These are phyloP conservation scores for Carcharodon carcharias DNA, from an alignment of 2,797 vertebrate genomes.

Conservation along the genomic window DNA sequence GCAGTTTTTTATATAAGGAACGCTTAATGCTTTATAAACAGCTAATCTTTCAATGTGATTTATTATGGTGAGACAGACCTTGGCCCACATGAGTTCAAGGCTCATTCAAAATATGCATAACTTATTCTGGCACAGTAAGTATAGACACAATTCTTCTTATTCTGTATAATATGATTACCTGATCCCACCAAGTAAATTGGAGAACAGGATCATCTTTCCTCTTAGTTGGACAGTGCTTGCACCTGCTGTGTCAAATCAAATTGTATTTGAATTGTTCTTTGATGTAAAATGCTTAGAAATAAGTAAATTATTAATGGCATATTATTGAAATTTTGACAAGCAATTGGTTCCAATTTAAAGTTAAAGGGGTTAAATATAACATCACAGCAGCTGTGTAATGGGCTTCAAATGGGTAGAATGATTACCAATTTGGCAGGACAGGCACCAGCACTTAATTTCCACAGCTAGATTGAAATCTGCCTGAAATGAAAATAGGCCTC, in stretches of 20 bases:
- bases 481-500: not conserved
- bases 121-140: not conserved
- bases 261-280: not conserved
- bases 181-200: not conserved
- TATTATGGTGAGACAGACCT: not conserved
- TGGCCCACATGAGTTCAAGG: not conserved
- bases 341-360: constrained; percentile 11
- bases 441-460: not conserved
- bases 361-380: not conserved
- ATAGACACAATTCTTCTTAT: not conserved
- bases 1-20: not conserved
- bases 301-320: not conserved
- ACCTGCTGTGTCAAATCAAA: not conserved
- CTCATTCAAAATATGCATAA: not conserved
- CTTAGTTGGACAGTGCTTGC: not conserved
- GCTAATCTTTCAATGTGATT: not conserved
- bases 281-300: not conserved
- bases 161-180: not conserved
- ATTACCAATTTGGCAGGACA: not conserved
- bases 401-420: not conserved
- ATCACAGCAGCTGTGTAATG: not conserved
- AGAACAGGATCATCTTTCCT: not conserved
- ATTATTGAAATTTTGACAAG: not conserved
- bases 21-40: too few species aligned
- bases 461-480: not conserved